Conservation (phyloP, 2,797 vertebrate species). For the Dryobates pubescens region DNA sequence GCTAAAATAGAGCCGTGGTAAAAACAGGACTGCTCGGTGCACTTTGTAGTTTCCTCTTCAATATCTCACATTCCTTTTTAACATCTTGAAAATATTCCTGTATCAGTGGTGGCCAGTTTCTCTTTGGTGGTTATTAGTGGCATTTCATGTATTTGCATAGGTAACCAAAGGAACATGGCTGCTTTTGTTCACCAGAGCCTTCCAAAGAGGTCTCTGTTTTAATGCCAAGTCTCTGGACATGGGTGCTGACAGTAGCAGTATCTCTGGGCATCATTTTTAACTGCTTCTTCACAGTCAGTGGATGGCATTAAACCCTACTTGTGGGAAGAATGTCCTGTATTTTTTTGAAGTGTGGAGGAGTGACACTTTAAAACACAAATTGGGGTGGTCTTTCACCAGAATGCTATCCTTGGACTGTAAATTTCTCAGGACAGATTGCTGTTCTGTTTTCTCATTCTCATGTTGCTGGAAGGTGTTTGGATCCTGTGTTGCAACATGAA, state of each 20-base stretch:
- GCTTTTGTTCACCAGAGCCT: constrained; percentile 8
- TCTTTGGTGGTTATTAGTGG: background rate
- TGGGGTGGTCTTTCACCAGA: constrained; percentile 25
- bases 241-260: constrained; percentile 7
- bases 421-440: constrained; percentile 38
- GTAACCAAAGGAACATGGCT: constrained; percentile 6
- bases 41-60: background rate
- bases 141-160: background rate
- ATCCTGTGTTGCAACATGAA: background rate
- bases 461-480: constrained; percentile 15
- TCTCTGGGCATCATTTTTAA: constrained; percentile 2
- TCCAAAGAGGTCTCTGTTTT: constrained; percentile 17
- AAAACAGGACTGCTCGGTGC: background rate
- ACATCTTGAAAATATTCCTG: background rate
- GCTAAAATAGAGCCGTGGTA: background rate
- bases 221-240: background rate
- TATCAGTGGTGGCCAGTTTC: background rate
- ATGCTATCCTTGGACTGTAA: background rate
- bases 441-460: constrained; percentile 22
- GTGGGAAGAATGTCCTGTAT: constrained; percentile 39
- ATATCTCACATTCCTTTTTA: background rate
- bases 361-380: background rate
- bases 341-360: constrained; percentile 33
- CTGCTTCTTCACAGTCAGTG: constrained; percentile 8
- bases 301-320: constrained; percentile 11